These are phyloP conservation scores for Eupsittula cactorum DNA, from an alignment of 2,113 vertebrate genomes.

Conservation along the genomic window DNA sequence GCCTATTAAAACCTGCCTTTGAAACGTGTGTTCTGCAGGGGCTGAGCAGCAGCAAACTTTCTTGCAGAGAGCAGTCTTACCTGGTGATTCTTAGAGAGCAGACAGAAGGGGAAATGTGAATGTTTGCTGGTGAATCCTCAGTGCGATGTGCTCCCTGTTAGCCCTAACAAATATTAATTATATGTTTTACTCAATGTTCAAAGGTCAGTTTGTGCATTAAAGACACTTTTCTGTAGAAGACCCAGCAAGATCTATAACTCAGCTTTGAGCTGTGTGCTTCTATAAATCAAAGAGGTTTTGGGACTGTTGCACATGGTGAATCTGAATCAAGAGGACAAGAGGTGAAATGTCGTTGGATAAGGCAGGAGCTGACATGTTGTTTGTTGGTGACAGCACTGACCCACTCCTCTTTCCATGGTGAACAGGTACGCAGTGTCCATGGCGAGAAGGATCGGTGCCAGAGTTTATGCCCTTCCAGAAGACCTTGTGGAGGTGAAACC, in stretches of 20 bases:
- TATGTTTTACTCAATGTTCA: neutral
- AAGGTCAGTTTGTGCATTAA: neutral
- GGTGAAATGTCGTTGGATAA: neutral
- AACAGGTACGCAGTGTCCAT: conserved; percentile 90
- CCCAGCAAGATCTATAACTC: neutral
- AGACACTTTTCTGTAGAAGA: neutral
- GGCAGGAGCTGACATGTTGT: neutral
- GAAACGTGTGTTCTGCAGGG: neutral
- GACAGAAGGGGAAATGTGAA: neutral
- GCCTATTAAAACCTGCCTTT: neutral
- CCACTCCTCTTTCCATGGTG: neutral
- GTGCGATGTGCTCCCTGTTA: neutral
- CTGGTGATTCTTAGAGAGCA: neutral
- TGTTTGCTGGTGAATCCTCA: neutral
- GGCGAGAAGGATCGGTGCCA: conserved; percentile 90
- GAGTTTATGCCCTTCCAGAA: conserved; percentile 91
- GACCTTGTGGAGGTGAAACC: conserved; percentile 91
- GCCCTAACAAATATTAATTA: neutral
- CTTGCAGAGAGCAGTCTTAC: neutral
- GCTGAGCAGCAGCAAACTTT: neutral
- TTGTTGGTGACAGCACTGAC: neutral
- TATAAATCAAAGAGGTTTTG: neutral
- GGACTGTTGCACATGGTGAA: neutral
- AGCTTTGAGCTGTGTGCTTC: neutral
- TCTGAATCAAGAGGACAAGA: neutral